A percentile compares a stretch with the other conserved stretches of the same genome.
phyloP scores from a whole-genome alignment of 2,797 vertebrate genomes.

The Parauchenoglanis ngamensis region DNA sequence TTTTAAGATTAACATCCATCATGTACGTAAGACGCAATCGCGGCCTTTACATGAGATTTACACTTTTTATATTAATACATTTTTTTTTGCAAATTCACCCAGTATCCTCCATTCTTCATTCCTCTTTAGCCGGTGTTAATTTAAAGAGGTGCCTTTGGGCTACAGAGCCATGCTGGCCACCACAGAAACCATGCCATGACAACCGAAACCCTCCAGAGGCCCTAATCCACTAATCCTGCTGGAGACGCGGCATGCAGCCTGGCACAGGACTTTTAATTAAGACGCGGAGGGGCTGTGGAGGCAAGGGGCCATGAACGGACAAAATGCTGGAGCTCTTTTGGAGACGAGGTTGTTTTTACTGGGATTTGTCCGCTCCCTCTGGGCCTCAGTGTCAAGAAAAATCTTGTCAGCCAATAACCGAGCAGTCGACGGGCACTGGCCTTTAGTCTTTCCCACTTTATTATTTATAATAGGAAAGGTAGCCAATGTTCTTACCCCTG shows the following conservation, averaged over 20 bases:
- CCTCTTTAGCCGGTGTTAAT: conserved; percentile 50
- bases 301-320: conserved; percentile 49
- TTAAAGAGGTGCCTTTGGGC: conserved; percentile 81
- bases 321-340: conserved; percentile 32
- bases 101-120: conserved; percentile 45
- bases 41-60: not conserved
- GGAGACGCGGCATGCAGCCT: conserved; percentile 88
- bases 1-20: too few relatives aligned
- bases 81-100: conserved; percentile 22
- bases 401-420: conserved; percentile 44
- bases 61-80: not conserved
- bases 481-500: not conserved
- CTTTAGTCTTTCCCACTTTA: not conserved
- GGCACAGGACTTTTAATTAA: conserved; percentile 96
- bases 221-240: conserved; percentile 98
- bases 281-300: conserved; percentile 66
- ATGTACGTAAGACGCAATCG: not conserved
- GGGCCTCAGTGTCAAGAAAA: conserved; percentile 45
- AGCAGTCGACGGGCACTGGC: conserved; percentile 22
- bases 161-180: conserved; percentile 82
- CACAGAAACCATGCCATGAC: conserved; percentile 86
- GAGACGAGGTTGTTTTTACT: conserved; percentile 35
- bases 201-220: conserved; percentile 79
- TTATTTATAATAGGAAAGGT: conserved; percentile 17
- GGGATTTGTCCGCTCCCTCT: conserved; percentile 34